These are phyloP conservation scores for Neolamprologus falcicula DNA, from an alignment of 2,113 vertebrate species.

Conservation along the genomic window DNA sequence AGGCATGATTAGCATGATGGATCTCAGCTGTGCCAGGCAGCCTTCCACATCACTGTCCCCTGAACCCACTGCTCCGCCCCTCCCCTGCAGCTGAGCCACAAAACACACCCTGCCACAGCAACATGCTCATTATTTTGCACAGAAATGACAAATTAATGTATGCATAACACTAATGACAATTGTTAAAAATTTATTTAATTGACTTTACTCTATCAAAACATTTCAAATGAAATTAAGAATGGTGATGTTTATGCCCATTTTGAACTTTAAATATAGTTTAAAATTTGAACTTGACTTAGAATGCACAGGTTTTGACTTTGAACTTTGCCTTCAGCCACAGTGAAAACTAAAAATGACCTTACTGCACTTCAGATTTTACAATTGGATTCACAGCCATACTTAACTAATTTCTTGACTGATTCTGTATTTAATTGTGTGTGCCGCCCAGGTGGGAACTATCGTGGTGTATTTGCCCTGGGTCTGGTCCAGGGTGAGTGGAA, in stretches of 20 bases:
- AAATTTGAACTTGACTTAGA: neutral
- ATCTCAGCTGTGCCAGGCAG: neutral
- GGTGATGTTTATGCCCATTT: neutral
- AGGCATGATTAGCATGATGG: neutral
- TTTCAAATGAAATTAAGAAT: neutral
- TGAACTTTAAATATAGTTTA: neutral
- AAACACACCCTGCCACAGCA: neutral
- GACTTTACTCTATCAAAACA: neutral
- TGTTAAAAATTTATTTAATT: neutral
- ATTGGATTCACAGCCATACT: neutral
- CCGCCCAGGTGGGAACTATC: slow-evolving; percentile 81
- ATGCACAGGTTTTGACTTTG: neutral
- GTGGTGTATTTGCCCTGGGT: slow-evolving; percentile 87
- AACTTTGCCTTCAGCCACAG: neutral
- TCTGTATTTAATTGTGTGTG: neutral
- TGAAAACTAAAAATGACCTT: neutral
- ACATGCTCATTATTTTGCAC: neutral
- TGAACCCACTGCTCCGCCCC: neutral
- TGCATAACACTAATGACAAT: neutral
- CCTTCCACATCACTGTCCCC: neutral
- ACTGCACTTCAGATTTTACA: neutral
- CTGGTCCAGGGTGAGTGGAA: slow-evolving; percentile 95
- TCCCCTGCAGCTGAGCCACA: neutral
- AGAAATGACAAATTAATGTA: neutral
- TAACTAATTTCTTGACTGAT: neutral